Evolutionary conservation across 2,113 vertebrate genomes (phyloP), one percentile per base, ranked within the genome.

Genomic region (Pelodiscus sinensis): DNA sequence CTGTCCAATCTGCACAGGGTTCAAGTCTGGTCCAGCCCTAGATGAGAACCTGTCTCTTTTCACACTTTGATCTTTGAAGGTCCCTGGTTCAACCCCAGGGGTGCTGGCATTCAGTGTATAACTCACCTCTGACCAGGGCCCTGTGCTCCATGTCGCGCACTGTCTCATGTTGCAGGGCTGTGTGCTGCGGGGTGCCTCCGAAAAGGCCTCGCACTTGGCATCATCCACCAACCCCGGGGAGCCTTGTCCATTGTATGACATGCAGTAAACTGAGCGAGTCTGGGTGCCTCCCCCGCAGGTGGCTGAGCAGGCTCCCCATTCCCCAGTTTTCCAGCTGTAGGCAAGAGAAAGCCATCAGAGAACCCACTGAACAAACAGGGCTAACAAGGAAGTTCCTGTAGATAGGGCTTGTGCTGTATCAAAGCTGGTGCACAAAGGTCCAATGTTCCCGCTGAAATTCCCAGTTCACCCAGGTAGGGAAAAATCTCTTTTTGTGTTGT

Each of bases 281-380:
- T 99, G 99, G 68, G 96, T 98, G 87, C 99, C 99, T 2, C 99
- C 98, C 0, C 99, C 99, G 1, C 99, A 99, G 54, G 98, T 97
- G 21, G 98, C 98, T 0, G 99, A 99, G 97, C 99, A 99, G 90
- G 97, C 0, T 0, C 98, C 98, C 99, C 99, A 99, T 22, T 98
- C 98, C 1, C 98, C 98, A 0, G 95, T 97, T 96, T 96, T 98
- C 99, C 99, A 99, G 97, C 99, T 99, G 97, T 29, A 38, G 51
- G 85, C 71, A 87, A 96, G 71, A 94, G 52, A 93, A 68, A 52
- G 65, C 13, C 78, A 7, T 87, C 52, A 91, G 27, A 52, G 11
- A 85, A 82, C 22, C 11, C 11, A 52, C 93, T 8, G 52, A 79
- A 89, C 31, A 83, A 51, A 56, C 18, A 12, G 16, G 0, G 52